Percentiles rank a stretch among this genome's conserved stretches.
Evolutionary conservation across 2,888 invertebrate species (phyloP).

Genomic region (Choreutis nemorana): DNA sequence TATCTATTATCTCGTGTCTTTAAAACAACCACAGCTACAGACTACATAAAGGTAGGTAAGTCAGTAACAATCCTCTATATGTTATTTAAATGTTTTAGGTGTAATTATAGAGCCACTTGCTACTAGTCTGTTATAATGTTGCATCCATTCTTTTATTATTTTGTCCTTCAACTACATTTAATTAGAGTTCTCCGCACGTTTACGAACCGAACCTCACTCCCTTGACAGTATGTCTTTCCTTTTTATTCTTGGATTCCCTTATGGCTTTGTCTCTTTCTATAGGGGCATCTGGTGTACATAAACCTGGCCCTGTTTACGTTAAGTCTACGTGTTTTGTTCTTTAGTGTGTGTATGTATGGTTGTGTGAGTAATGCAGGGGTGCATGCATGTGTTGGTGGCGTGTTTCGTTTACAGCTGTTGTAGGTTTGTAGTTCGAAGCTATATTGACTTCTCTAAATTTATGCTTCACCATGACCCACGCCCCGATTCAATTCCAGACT

Average conservation of each 20-base stretch:
- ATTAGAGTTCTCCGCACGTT: slow-evolving; percentile 54
- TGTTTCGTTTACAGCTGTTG: slow-evolving; percentile 59
- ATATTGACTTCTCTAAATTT: slow-evolving; percentile 55
- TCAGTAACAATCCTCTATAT: neutral
- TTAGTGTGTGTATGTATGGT: slow-evolving; percentile 13
- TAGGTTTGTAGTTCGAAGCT: slow-evolving; percentile 44
- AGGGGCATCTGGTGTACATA: slow-evolving; percentile 64
- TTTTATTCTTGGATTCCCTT: slow-evolving; percentile 29
- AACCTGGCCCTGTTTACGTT: slow-evolving; percentile 59
- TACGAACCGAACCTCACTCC: slow-evolving; percentile 44
- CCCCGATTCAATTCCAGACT: slow-evolving; percentile 21
- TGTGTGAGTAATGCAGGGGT: slow-evolving; percentile 47
- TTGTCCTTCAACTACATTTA: slow-evolving; percentile 56
- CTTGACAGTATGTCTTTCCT: slow-evolving; percentile 28
- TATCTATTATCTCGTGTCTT: slow-evolving; percentile 46
- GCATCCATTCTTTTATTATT: slow-evolving; percentile 42
- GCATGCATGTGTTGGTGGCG: slow-evolving; percentile 44
- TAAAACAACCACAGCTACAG: slow-evolving; percentile 38
- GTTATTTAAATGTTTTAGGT: neutral
- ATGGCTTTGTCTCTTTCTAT: slow-evolving; percentile 49
- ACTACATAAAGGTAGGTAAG: too few relatives aligned
- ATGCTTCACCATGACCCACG: slow-evolving; percentile 63
- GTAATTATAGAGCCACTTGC: neutral
- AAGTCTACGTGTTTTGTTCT: slow-evolving; percentile 24
- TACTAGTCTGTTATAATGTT: slow-evolving; percentile 14